Evolutionary conservation across 2,113 vertebrate species (phyloP).

Genomic region (Dicentrarchus labrax): DNA sequence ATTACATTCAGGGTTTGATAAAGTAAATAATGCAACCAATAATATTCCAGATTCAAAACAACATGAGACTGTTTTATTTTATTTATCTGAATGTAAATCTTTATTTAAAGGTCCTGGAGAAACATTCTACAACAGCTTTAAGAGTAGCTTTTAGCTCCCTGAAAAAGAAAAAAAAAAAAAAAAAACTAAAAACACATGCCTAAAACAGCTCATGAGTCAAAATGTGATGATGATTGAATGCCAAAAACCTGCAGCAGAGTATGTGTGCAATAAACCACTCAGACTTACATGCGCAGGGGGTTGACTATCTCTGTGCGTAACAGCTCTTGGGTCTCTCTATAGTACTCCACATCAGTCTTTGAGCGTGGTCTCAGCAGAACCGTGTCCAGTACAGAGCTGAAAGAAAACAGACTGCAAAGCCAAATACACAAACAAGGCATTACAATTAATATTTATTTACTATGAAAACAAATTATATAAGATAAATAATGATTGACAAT

Average conservation of each 20-base stretch:
- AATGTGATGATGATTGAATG: not conserved
- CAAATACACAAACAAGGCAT: not conserved
- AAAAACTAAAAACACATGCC: not conserved
- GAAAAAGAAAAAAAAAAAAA: not conserved
- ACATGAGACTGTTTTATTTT: not conserved
- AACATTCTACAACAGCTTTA: not conserved
- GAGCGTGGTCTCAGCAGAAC: slow-evolving; percentile 96
- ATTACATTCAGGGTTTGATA: not conserved
- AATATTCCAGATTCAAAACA: not conserved
- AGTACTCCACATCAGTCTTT: slow-evolving; percentile 97
- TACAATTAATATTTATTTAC: not conserved
- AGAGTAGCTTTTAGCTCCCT: not conserved
- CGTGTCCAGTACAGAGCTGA: slow-evolving; percentile 97
- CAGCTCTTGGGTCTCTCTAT: slow-evolving; percentile 96
- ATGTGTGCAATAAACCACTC: not conserved
- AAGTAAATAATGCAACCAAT: not conserved
- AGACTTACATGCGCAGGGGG: slow-evolving; percentile 95
- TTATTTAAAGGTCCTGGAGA: not conserved
- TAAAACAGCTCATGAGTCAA: not conserved
- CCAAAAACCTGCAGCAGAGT: not conserved
- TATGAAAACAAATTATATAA: too few species aligned
- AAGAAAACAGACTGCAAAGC: slow-evolving; percentile 93
- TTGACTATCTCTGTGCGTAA: slow-evolving; percentile 97
- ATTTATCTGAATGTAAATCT: not conserved
- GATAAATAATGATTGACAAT: not conserved